Percentiles rank a stretch among this genome's conserved stretches.
These are phyloP conservation scores for Dufourea novaeangliae DNA, from an alignment of 1,140 invertebrate genomes.

Conservation along the genomic window DNA sequence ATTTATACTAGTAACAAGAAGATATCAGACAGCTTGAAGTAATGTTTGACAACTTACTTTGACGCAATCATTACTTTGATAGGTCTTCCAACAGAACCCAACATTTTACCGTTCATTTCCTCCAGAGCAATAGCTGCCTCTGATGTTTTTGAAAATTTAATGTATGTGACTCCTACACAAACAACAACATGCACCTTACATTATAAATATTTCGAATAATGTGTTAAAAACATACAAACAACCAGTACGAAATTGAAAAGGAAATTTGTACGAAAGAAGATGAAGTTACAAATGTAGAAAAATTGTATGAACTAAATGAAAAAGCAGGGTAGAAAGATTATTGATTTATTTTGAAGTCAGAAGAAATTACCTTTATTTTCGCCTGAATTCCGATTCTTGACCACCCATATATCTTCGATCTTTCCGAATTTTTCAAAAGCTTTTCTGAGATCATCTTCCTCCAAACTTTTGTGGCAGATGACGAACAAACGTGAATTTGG, in stretches of 20 bases:
- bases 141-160: conserved; percentile 93
- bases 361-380: conserved; percentile 90
- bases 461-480: conserved; percentile 91
- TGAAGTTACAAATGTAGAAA: neutral
- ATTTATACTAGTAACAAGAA: neutral
- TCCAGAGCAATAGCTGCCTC: conserved; percentile 92
- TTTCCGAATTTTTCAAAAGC: conserved; percentile 91
- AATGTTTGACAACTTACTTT: conserved; percentile 82
- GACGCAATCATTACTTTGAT: conserved; percentile 95
- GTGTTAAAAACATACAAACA: neutral
- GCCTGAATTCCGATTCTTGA: conserved; percentile 91
- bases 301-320: neutral
- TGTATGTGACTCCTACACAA: conserved; percentile 87
- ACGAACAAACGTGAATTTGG: conserved; percentile 93
- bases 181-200: conserved; percentile 35
- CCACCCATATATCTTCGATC: conserved; percentile 94
- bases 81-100: conserved; percentile 88
- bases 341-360: conserved; percentile 30
- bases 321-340: conserved; percentile 18
- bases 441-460: conserved; percentile 90
- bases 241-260: neutral
- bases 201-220: conserved; percentile 2
- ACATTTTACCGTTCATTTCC: conserved; percentile 92
- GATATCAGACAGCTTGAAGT: neutral
- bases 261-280: neutral